Evolutionary conservation across 2,797 vertebrate species (phyloP).

Genomic region (Pseudopleuronectes americanus): DNA sequence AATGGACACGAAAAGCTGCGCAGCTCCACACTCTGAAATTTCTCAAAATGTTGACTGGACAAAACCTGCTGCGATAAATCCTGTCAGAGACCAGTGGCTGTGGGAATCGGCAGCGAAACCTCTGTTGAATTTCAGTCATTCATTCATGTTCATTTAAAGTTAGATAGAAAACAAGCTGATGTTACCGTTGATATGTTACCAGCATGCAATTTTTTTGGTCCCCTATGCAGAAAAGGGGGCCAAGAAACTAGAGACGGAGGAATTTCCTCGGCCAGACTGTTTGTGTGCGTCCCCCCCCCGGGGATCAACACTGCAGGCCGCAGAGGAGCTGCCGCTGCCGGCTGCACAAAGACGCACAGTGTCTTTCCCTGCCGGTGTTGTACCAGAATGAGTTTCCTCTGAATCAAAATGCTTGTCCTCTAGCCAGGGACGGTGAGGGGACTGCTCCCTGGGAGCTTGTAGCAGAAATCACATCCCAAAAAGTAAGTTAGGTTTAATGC

Average conservation of each 20-base stretch:
- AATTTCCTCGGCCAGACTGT: constrained; percentile 71
- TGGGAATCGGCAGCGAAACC: background rate
- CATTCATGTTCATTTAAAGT: background rate
- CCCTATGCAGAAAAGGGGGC: constrained; percentile 30
- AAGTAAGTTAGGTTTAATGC: too few species aligned
- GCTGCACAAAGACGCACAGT: constrained; percentile 81
- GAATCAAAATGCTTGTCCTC: constrained; percentile 31
- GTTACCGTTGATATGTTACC: background rate
- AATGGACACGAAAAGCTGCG: constrained; percentile 61
- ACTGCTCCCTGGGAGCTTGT: background rate
- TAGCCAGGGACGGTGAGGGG: background rate
- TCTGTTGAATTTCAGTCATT: too few species aligned
- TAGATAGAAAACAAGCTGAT: background rate
- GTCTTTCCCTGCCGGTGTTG: constrained; percentile 56
- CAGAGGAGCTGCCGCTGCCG: constrained; percentile 55
- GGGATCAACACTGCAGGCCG: constrained; percentile 64
- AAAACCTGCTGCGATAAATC: constrained; percentile 1
- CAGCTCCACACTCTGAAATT: constrained; percentile 34
- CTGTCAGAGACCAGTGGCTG: background rate
- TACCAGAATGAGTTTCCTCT: constrained; percentile 43
- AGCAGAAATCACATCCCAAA: background rate
- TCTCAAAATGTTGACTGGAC: constrained; percentile 38
- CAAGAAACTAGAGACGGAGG: constrained; percentile 76
- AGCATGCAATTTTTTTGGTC: constrained; percentile 2
- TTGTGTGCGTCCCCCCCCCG: constrained; percentile 49